Evolutionary conservation across 2,113 vertebrate genomes (phyloP).

Genomic region (Apaloderma vittatum): DNA sequence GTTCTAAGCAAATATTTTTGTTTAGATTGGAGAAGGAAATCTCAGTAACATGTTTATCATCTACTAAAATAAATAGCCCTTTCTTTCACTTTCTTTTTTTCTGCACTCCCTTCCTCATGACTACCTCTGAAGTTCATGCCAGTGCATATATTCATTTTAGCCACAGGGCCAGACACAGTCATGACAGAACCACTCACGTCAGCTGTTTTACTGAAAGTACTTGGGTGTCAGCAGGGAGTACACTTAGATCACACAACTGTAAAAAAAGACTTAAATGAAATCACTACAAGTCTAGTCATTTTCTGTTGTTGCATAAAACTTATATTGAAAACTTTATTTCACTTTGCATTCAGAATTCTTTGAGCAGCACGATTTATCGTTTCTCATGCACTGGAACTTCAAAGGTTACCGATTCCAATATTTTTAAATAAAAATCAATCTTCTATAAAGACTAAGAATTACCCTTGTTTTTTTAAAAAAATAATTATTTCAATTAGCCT

Average conservation of each 20-base stretch:
- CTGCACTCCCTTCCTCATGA: background rate
- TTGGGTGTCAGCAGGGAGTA: background rate
- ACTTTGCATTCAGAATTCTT: background rate
- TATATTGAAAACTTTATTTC: background rate
- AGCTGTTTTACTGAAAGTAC: background rate
- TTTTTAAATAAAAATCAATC: background rate
- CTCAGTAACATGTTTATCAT: background rate
- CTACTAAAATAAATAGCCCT: background rate
- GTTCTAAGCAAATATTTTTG: background rate
- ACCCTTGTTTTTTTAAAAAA: background rate
- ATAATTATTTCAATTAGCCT: background rate
- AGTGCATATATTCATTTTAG: background rate
- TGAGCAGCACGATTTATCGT: background rate
- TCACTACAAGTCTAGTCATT: fast-evolving
- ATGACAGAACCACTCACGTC: background rate
- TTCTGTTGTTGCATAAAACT: background rate
- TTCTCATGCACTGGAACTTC: background rate
- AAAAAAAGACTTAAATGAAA: background rate
- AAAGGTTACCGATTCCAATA: background rate
- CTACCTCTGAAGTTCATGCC: background rate
- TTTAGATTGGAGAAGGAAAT: background rate
- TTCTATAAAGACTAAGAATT: background rate
- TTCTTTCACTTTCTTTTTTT: background rate
- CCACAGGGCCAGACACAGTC: background rate
- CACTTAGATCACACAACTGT: background rate